Conservation (phyloP, 1,140 invertebrate species). For the Drosophila pseudoananassae region DNA sequence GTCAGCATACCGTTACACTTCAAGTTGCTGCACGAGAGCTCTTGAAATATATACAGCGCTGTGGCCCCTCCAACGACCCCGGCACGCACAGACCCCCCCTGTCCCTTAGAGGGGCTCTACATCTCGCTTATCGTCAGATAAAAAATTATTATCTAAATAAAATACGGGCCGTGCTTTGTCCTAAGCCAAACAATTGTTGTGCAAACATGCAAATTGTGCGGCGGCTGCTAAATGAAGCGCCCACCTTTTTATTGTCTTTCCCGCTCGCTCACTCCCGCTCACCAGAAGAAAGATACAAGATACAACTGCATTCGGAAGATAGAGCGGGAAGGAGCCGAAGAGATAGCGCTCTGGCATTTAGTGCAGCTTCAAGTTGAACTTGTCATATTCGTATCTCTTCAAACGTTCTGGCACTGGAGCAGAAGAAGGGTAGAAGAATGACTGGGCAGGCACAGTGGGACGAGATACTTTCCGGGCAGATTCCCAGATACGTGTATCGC, state of each 20-base stretch:
- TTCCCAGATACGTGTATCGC: slow-evolving; percentile 16
- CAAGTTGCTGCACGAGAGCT: slow-evolving; percentile 23
- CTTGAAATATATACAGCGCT: slow-evolving; percentile 29
- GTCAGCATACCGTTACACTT: slow-evolving; percentile 51
- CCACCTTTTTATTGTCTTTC: slow-evolving; percentile 75
- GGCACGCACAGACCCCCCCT: slow-evolving; percentile 41
- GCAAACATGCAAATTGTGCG: slow-evolving; percentile 82
- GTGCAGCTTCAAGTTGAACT: slow-evolving; percentile 72
- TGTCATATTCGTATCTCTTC: slow-evolving; percentile 80
- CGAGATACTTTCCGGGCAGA: slow-evolving; percentile 18
- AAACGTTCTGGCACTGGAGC: slow-evolving; percentile 69
- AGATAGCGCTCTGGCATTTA: slow-evolving; percentile 63
- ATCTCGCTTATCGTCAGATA: slow-evolving; percentile 70
- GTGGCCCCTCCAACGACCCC: slow-evolving; percentile 31
- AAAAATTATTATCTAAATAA: slow-evolving; percentile 79
- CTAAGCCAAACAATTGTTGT: slow-evolving; percentile 78
- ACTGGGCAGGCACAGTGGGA: slow-evolving; percentile 18
- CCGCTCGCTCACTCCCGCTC: slow-evolving; percentile 2
- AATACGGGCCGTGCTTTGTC: slow-evolving; percentile 72
- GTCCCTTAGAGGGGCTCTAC: slow-evolving; percentile 6
- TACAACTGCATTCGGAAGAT: slow-evolving; percentile 54
- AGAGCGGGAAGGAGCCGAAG: background rate
- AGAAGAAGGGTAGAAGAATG: slow-evolving; percentile 21
- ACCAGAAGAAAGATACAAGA: slow-evolving; percentile 5
- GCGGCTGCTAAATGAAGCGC: slow-evolving; percentile 74